These are phyloP conservation scores for Isaurus tuberculatus DNA, from an alignment of 92 coral and sea anemone species.

Conservation along the genomic window DNA sequence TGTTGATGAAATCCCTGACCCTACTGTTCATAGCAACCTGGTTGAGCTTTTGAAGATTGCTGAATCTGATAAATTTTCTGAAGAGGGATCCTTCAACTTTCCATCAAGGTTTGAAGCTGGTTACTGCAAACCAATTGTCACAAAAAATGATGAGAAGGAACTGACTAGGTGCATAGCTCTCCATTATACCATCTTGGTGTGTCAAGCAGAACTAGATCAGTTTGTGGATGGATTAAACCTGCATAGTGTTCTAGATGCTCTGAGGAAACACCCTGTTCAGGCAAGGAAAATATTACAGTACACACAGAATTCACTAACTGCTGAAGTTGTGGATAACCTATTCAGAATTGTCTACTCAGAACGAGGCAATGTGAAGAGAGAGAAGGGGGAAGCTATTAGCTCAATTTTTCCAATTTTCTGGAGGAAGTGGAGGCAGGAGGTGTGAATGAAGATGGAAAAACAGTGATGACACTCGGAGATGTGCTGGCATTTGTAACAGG, in stretches of 20 bases:
- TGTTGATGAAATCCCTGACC: constrained; percentile 11
- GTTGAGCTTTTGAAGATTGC: constrained; percentile 29
- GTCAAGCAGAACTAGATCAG: constrained; percentile 28
- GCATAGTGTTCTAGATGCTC: not conserved
- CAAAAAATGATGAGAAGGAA: constrained; percentile 18
- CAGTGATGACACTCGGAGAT: too few relatives aligned
- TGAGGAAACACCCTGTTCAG: constrained; percentile 9
- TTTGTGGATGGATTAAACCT: not conserved
- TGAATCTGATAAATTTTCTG: constrained; percentile 15
- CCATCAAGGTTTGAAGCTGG: constrained; percentile 33
- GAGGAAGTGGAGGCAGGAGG: constrained; percentile 40
- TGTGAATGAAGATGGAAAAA: constrained; percentile 6
- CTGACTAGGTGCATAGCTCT: constrained; percentile 4
- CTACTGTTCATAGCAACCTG: not conserved
- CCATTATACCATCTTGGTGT: constrained; percentile 10
- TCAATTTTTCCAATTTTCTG: constrained; percentile 17
- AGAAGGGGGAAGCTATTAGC: constrained; percentile 26
- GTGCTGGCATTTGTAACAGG: too few relatives aligned
- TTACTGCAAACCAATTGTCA: constrained; percentile 33
- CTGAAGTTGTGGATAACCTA: constrained; percentile 33
- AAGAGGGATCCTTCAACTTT: constrained; percentile 26
- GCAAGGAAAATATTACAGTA: constrained; percentile 15
- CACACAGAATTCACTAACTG: constrained; percentile 11
- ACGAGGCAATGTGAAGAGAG: constrained; percentile 26
- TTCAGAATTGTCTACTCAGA: constrained; percentile 12